A percentile compares a stretch with the other conserved stretches of the same genome.
phyloP scores from a whole-genome alignment of 2,888 invertebrate genomes.

The Pegoplata infirma region DNA sequence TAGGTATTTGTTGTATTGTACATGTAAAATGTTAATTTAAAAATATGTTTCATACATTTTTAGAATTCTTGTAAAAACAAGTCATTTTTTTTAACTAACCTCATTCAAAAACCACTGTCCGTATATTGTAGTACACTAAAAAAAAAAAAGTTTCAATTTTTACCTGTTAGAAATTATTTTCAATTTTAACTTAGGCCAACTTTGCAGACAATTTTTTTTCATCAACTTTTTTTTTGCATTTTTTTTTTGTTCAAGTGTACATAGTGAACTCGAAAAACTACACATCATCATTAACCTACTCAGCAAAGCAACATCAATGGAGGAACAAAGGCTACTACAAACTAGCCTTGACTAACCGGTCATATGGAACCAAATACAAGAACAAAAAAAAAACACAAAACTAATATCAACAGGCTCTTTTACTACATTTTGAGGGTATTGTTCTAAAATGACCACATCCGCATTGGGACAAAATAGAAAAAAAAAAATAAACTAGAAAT shows the following conservation, averaged over 20 bases:
- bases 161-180: too few species aligned
- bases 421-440: slow-evolving; percentile 47
- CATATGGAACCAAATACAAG: slow-evolving; percentile 47
- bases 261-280: slow-evolving; percentile 9
- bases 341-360: slow-evolving; percentile 53
- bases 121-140: too few species aligned
- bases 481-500: slow-evolving; percentile 21
- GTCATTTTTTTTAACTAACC: slow-evolving; percentile 38
- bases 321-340: slow-evolving; percentile 25
- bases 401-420: slow-evolving; percentile 58
- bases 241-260: slow-evolving; percentile 33
- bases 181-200: not conserved
- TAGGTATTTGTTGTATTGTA: too few species aligned
- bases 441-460: slow-evolving; percentile 60
- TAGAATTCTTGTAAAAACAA: not conserved
- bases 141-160: too few species aligned
- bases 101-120: not conserved
- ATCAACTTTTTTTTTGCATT: too few species aligned
- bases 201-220: not conserved
- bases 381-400: slow-evolving; percentile 33
- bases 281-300: slow-evolving; percentile 50
- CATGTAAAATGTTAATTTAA: too few species aligned
- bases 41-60: too few species aligned
- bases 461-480: slow-evolving; percentile 35
- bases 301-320: slow-evolving; percentile 17